A percentile compares a stretch with the other conserved stretches of the same genome.
Conservation (phyloP, 30 jellyfish, hydroid and myxozoan species). For the Turritopsis dohrnii region DNA sequence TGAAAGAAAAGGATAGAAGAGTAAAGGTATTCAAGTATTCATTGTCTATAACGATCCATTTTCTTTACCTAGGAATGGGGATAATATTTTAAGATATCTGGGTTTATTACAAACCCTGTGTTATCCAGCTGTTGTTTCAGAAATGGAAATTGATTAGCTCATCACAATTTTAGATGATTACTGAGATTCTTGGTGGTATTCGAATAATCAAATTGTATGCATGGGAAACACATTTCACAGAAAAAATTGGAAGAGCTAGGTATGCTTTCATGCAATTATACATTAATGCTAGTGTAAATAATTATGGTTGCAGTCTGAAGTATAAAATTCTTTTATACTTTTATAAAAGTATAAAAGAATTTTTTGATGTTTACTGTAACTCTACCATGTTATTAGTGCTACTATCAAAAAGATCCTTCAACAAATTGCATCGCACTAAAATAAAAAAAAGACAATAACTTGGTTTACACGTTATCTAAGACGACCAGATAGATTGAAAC, state of each 20-base stretch:
- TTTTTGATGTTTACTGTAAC: too few relatives aligned
- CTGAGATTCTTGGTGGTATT: conserved; percentile 74
- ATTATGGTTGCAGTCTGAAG: too few relatives aligned
- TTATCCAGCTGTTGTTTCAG: background rate
- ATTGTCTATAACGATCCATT: too few relatives aligned
- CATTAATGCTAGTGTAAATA: too few relatives aligned
- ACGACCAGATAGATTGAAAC: too few relatives aligned
- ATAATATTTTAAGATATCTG: background rate
- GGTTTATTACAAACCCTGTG: background rate
- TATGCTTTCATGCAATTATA: background rate
- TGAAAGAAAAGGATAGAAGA: conserved; percentile 79
- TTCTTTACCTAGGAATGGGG: background rate
- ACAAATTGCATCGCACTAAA: too few relatives aligned
- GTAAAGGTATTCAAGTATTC: conserved; percentile 93
- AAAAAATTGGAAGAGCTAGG: conserved; percentile 61
- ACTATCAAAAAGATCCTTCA: too few relatives aligned
- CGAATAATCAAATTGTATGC: conserved; percentile 84
- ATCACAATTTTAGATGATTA: conserved; percentile 47
- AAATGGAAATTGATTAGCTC: background rate
- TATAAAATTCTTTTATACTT: too few relatives aligned
- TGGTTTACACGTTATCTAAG: too few relatives aligned
- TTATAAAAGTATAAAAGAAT: too few relatives aligned
- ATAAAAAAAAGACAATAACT: too few relatives aligned
- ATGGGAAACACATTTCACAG: conserved; percentile 69
- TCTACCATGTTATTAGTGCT: too few relatives aligned